Conservation (phyloP, 2,888 invertebrate species). For the Nemapogon koenigi region DNA sequence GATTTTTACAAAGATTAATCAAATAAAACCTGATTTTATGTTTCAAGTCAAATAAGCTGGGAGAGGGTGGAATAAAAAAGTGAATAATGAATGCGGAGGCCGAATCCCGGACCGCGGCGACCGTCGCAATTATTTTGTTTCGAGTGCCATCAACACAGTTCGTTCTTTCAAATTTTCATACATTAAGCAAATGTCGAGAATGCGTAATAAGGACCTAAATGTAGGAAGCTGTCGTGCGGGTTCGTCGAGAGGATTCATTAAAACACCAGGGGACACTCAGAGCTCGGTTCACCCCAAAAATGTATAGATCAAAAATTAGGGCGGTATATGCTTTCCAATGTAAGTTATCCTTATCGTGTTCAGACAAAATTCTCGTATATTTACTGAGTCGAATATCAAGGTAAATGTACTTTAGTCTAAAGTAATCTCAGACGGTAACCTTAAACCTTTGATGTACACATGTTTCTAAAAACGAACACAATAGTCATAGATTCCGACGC, state of each 20-base stretch:
- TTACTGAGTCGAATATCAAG: too few relatives aligned
- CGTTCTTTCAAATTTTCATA: constrained; percentile 63
- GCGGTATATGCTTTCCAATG: too few relatives aligned
- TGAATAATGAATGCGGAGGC: constrained; percentile 63
- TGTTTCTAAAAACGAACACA: not conserved
- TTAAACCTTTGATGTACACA: too few relatives aligned
- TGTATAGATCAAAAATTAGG: too few relatives aligned
- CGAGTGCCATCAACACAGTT: constrained; percentile 62
- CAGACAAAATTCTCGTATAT: too few relatives aligned
- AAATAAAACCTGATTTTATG: constrained; percentile 65
- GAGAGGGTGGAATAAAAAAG: constrained; percentile 59
- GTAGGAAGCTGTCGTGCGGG: constrained; percentile 39
- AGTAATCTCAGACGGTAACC: too few relatives aligned
- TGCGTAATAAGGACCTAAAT: constrained; percentile 58
- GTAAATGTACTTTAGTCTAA: too few relatives aligned
- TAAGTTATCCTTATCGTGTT: too few relatives aligned
- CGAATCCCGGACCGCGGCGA: constrained; percentile 56
- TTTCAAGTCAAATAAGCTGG: constrained; percentile 62
- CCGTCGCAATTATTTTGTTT: constrained; percentile 64
- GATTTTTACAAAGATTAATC: constrained; percentile 53
- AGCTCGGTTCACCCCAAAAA: constrained; percentile 25
- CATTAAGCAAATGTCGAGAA: constrained; percentile 62
- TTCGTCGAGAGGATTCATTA: constrained; percentile 41
- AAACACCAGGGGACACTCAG: constrained; percentile 36
- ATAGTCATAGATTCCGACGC: not conserved